These are phyloP conservation scores for Drosophila borealis DNA, from an alignment of 2,888 invertebrate species.

Conservation along the genomic window DNA sequence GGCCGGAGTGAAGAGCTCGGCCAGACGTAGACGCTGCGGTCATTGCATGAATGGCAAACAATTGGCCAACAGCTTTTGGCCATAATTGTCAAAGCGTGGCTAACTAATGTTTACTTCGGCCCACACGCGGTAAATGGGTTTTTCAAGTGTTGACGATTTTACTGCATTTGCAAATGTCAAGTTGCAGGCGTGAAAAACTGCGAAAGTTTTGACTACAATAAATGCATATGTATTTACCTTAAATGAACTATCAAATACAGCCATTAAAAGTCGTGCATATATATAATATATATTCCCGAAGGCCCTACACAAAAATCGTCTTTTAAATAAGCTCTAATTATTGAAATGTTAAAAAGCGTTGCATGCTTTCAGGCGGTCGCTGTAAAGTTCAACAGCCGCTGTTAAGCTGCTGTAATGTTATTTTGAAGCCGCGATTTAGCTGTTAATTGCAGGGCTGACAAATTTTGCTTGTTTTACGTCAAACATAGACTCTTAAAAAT, in stretches of 20 bases:
- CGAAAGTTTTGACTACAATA: not conserved
- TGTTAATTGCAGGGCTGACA: not conserved
- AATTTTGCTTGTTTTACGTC: too few relatives aligned
- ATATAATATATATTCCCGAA: too few relatives aligned
- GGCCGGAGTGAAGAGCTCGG: slow-evolving; percentile 10
- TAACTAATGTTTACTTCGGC: slow-evolving; percentile 23
- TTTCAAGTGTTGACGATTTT: slow-evolving; percentile 34
- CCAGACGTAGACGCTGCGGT: slow-evolving; percentile 38
- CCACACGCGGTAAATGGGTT: not conserved
- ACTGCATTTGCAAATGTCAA: slow-evolving; percentile 1
- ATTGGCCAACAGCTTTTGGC: slow-evolving; percentile 35
- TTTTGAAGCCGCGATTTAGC: not conserved
- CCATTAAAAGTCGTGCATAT: too few relatives aligned
- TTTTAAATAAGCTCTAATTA: too few relatives aligned
- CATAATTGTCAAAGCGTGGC: slow-evolving; percentile 48
- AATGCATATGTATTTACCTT: not conserved
- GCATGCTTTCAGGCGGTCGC: slow-evolving; percentile 11
- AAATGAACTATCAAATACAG: not conserved
- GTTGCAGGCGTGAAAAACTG: not conserved
- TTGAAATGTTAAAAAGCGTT: not conserved
- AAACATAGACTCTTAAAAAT: too few relatives aligned
- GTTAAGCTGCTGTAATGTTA: not conserved
- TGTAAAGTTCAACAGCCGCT: not conserved
- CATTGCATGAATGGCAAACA: slow-evolving; percentile 68
- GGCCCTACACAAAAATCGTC: too few relatives aligned